Percentiles rank a stretch among this genome's conserved stretches.
These are phyloP conservation scores for Chydorus sphaericus DNA, from an alignment of 2,888 invertebrate genomes.

Conservation along the genomic window DNA sequence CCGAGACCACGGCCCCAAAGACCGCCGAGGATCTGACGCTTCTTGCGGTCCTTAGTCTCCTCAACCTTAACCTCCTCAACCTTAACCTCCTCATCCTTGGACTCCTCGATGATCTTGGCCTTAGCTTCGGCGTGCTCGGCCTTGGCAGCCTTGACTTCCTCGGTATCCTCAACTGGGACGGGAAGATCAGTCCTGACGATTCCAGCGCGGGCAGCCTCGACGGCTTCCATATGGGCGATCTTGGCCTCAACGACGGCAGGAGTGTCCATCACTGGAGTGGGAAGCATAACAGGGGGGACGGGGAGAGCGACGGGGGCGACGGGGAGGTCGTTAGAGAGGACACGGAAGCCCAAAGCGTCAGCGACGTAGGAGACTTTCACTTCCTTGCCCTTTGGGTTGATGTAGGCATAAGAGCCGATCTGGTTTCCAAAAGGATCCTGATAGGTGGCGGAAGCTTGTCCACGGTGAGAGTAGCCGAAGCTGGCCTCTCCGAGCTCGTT, in stretches of 20 bases:
- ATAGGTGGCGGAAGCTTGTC: conserved; percentile 19
- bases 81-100: too few relatives aligned
- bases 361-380: conserved; percentile 32
- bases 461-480: conserved; percentile 19
- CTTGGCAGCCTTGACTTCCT: too few relatives aligned
- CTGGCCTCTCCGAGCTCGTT: conserved; percentile 19
- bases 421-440: conserved; percentile 31
- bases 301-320: conserved; percentile 13
- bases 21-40: too few relatives aligned
- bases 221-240: conserved; percentile 17
- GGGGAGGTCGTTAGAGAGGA: conserved; percentile 32
- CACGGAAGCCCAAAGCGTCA: conserved; percentile 31
- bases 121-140: too few relatives aligned
- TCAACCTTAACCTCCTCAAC: too few relatives aligned
- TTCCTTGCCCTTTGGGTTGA: conserved; percentile 32
- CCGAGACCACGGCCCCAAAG: too few relatives aligned
- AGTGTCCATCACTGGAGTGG: conserved; percentile 17
- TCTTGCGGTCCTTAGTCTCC: too few relatives aligned
- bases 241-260: conserved; percentile 19
- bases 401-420: conserved; percentile 32
- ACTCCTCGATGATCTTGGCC: too few relatives aligned
- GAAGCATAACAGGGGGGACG: not conserved
- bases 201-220: not conserved
- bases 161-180: too few relatives aligned
- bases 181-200: not conserved